Conservation (phyloP, 2,113 vertebrate species). For the Mesoclemmys tuberculata region DNA sequence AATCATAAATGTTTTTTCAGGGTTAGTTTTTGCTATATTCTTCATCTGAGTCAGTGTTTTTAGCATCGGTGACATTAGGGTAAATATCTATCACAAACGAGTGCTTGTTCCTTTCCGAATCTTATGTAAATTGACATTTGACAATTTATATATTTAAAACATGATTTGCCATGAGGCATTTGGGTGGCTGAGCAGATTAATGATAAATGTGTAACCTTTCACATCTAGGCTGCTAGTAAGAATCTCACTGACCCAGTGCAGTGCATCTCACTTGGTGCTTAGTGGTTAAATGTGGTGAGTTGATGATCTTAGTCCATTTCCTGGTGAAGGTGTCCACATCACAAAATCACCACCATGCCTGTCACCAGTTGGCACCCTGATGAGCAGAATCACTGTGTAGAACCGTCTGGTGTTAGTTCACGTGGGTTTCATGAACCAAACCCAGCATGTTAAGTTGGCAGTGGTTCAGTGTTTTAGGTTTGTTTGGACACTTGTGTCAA, state of each 20-base stretch:
- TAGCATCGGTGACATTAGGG: background rate
- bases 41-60: background rate
- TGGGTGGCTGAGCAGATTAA: background rate
- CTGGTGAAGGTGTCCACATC: background rate
- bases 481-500: background rate
- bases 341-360: background rate
- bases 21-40: rapidly evolving
- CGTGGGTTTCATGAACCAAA: background rate
- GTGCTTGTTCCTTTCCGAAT: background rate
- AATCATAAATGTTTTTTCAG: constrained; percentile 31
- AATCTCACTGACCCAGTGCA: background rate
- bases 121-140: background rate
- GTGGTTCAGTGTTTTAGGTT: background rate
- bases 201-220: background rate
- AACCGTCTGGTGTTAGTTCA: background rate
- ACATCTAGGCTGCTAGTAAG: background rate
- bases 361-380: background rate
- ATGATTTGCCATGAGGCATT: background rate
- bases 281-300: background rate
- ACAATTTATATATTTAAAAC: background rate
- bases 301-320: background rate
- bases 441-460: background rate
- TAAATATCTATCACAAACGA: background rate
- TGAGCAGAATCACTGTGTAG: constrained; percentile 5
- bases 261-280: background rate